A percentile compares a stretch with the other conserved stretches of the same genome.
Conservation (phyloP, 2,888 invertebrate genomes). For the Cordilura impudica region DNA sequence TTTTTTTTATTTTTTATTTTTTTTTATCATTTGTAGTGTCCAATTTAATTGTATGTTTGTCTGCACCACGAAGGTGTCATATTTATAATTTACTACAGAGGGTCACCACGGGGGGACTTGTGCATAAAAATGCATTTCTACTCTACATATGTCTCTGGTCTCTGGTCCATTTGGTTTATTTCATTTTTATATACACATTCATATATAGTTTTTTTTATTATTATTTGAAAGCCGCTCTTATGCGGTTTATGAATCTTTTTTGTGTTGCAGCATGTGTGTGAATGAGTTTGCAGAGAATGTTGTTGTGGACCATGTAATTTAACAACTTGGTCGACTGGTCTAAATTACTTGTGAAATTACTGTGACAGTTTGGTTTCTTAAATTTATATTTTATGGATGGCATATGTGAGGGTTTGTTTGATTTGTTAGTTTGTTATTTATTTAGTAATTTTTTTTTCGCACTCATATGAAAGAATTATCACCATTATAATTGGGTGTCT, state of each 20-base stretch:
- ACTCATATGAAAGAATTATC: conserved; percentile 48
- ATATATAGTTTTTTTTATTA: conserved; percentile 5
- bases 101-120: conserved; percentile 72
- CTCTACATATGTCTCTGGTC: conserved; percentile 49
- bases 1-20: conserved; percentile 10
- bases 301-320: conserved; percentile 59
- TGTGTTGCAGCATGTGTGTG: not conserved
- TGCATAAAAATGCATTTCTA: conserved; percentile 52
- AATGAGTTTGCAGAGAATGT: conserved; percentile 48
- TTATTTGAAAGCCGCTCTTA: conserved; percentile 8
- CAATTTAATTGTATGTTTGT: conserved; percentile 64
- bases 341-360: conserved; percentile 67
- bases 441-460: conserved; percentile 16
- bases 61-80: conserved; percentile 72
- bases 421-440: conserved; percentile 60
- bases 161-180: conserved; percentile 27
- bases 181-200: not conserved
- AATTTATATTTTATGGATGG: conserved; percentile 57
- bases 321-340: conserved; percentile 62
- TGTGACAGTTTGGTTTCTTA: conserved; percentile 63
- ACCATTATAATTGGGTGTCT: conserved; percentile 58
- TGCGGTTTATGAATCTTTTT: not conserved
- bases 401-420: conserved; percentile 63
- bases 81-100: conserved; percentile 76
- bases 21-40: conserved; percentile 58